These are phyloP conservation scores for Acanthis flammea DNA, from an alignment of 2,797 vertebrate genomes.

Conservation along the genomic window DNA sequence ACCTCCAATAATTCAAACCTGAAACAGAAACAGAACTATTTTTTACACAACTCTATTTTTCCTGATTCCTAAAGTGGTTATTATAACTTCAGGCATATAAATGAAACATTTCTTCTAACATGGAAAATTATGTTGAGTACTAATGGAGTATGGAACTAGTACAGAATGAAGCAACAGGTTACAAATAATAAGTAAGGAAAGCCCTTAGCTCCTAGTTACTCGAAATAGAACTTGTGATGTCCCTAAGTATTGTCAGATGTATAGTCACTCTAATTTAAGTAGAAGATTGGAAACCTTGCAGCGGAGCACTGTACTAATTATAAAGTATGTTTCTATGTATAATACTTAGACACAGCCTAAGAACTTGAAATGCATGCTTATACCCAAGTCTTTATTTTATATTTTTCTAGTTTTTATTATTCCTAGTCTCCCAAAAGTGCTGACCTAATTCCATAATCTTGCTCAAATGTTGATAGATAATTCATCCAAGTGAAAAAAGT, in stretches of 20 bases:
- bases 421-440: background rate
- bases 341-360: background rate
- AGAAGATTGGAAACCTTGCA: background rate
- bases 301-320: background rate
- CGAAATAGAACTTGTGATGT: background rate
- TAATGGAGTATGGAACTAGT: background rate
- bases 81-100: background rate
- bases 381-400: background rate
- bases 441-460: background rate
- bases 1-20: conserved; percentile 91
- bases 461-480: background rate
- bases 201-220: background rate
- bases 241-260: background rate
- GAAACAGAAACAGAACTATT: background rate
- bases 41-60: background rate
- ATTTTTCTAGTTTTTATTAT: background rate
- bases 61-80: background rate
- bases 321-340: background rate
- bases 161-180: background rate
- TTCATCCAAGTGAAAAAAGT: background rate
- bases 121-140: background rate
- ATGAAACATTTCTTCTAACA: background rate
- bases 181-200: background rate
- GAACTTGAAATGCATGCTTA: background rate
- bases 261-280: background rate